Evolutionary conservation across 2,113 vertebrate species (phyloP).

Genomic region (Pteronura brasiliensis): DNA sequence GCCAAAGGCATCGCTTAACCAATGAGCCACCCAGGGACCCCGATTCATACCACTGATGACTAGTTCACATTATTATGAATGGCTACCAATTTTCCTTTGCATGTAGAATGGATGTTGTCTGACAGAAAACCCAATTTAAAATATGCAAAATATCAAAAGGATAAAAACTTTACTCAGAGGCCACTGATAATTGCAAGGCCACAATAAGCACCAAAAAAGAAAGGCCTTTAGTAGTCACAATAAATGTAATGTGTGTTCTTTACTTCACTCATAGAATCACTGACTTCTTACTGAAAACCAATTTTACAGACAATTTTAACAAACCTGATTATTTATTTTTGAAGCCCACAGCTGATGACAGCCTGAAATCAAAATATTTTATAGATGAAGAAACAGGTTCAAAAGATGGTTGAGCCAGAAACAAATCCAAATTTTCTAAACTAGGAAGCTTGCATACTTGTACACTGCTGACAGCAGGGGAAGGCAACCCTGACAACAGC

Average conservation of each 20-base stretch:
- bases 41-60: background rate
- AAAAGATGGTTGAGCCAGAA: background rate
- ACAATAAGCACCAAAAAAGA: background rate
- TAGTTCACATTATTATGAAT: background rate
- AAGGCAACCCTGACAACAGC: background rate
- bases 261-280: background rate
- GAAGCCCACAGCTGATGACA: background rate
- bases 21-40: too few species aligned
- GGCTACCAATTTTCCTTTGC: background rate
- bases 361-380: background rate
- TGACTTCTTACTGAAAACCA: background rate
- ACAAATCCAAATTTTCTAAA: conserved; percentile 8
- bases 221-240: conserved; percentile 8
- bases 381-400: background rate
- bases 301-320: conserved; percentile 40
- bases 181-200: background rate
- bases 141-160: conserved; percentile 29
- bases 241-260: background rate
- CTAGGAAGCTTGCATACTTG: background rate
- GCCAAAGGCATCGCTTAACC: too few species aligned
- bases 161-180: background rate
- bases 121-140: conserved; percentile 21
- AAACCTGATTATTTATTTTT: background rate
- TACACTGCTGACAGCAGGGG: background rate
- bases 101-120: background rate